Conservation (phyloP, 2,888 invertebrate genomes). For the Stenichneumon culpator region DNA sequence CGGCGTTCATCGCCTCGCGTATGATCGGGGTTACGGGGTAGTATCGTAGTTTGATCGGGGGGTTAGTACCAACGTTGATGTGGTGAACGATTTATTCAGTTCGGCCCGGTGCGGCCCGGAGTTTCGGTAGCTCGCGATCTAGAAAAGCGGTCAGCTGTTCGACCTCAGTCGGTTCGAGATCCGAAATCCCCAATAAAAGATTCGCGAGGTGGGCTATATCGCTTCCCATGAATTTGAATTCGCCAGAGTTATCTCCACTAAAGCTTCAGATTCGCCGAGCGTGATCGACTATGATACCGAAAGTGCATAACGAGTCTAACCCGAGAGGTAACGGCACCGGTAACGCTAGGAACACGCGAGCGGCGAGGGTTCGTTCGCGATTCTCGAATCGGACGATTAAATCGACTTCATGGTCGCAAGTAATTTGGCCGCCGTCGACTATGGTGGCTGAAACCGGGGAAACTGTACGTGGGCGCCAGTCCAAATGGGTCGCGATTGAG, state of each 20-base stretch:
- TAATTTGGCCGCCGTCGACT: conserved; percentile 7
- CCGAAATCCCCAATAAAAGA: background rate
- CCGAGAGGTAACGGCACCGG: conserved; percentile 24
- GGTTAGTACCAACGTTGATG: background rate
- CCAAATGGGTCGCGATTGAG: background rate
- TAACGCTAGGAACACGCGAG: background rate
- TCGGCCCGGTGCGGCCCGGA: background rate
- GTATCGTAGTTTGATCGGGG: too few species aligned
- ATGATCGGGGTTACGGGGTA: too few species aligned
- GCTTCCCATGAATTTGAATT: background rate
- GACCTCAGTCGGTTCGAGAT: background rate
- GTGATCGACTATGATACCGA: conserved; percentile 17
- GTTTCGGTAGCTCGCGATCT: background rate
- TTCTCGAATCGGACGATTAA: conserved; percentile 35
- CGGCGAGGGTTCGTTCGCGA: background rate
- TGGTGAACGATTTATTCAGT: conserved; percentile 10
- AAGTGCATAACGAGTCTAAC: background rate
- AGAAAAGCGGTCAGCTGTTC: background rate
- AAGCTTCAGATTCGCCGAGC: background rate
- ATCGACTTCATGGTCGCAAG: conserved; percentile 6
- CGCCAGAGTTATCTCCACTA: background rate
- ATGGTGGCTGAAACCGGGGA: background rate
- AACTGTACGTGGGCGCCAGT: background rate
- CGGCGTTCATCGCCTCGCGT: too few species aligned
- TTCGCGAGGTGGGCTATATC: background rate